Evolutionary conservation across 2,797 vertebrate species (phyloP).

Genomic region (Microchirus variegatus): DNA sequence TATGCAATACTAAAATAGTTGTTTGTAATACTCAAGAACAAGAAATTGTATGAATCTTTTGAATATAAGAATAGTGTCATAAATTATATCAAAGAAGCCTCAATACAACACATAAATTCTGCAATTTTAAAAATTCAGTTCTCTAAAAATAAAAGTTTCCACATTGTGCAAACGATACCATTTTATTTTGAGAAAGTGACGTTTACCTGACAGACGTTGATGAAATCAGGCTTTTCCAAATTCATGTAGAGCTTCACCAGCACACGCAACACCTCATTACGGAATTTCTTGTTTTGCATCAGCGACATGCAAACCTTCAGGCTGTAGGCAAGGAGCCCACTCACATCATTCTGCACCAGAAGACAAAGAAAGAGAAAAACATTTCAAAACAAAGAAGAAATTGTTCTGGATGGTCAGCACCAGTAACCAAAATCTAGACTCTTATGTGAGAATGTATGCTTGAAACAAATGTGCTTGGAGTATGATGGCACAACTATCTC

Average conservation of each 20-base stretch:
- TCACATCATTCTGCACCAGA: slow-evolving; percentile 90
- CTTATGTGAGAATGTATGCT: too few species aligned
- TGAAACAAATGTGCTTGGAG: too few species aligned
- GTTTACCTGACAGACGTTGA: slow-evolving; percentile 97
- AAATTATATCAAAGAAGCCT: too few species aligned
- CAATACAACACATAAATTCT: too few species aligned
- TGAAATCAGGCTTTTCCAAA: slow-evolving; percentile 98
- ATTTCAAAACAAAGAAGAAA: not conserved
- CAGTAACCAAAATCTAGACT: not conserved
- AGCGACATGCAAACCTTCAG: slow-evolving; percentile 99
- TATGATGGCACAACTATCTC: too few species aligned
- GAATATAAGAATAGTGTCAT: too few species aligned
- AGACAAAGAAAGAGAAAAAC: slow-evolving; percentile 13
- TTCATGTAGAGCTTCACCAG: slow-evolving; percentile 99
- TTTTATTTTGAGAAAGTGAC: not conserved
- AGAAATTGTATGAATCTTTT: too few species aligned
- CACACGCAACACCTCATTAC: slow-evolving; percentile 94
- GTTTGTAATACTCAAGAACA: not conserved
- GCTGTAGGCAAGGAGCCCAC: slow-evolving; percentile 96
- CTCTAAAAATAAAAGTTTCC: not conserved
- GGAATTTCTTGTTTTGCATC: slow-evolving; percentile 99
- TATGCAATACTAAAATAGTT: not conserved
- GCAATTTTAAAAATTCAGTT: too few species aligned
- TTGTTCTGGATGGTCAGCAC: not conserved
- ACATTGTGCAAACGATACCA: not conserved